Conservation (phyloP, 1,140 invertebrate species). For the Cecropterus lyciades region DNA sequence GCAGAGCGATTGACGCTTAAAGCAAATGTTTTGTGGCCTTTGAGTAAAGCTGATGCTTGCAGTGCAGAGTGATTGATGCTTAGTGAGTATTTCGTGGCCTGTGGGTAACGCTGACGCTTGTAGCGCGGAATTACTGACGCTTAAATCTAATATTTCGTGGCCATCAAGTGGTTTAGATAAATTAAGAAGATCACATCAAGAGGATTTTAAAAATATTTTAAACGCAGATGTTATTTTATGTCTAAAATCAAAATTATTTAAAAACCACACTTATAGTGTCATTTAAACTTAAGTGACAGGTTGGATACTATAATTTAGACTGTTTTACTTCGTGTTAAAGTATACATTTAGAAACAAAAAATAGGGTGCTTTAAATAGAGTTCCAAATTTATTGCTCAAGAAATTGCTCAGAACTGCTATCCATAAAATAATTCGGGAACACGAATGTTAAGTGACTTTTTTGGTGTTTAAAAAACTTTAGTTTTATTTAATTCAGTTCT, state of each 20-base stretch:
- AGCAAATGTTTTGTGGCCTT: too few relatives aligned
- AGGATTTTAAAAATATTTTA: neutral
- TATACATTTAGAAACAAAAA: neutral
- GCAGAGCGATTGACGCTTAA: too few relatives aligned
- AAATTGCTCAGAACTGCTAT: constrained; percentile 23
- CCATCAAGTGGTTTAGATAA: too few relatives aligned
- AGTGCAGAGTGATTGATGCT: too few relatives aligned
- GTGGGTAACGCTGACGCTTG: too few relatives aligned
- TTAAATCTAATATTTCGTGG: too few relatives aligned
- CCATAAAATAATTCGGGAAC: constrained; percentile 22
- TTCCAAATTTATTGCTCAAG: constrained; percentile 22
- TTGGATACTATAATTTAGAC: neutral
- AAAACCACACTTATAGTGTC: neutral
- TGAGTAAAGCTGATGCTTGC: too few relatives aligned
- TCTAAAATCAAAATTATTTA: neutral
- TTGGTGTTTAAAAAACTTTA: constrained; percentile 23
- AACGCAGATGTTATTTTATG: neutral
- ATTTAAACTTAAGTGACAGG: neutral
- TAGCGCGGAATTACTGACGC: too few relatives aligned
- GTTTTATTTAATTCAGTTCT: constrained; percentile 23
- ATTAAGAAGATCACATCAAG: too few relatives aligned
- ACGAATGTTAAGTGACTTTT: constrained; percentile 24
- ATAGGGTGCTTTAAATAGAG: constrained; percentile 2
- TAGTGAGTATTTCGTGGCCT: too few relatives aligned
- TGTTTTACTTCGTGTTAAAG: neutral